Percentiles rank a stretch among this genome's conserved stretches.
Evolutionary conservation across 2,113 vertebrate species (phyloP).

Genomic region (Takifugu bimaculatus): DNA sequence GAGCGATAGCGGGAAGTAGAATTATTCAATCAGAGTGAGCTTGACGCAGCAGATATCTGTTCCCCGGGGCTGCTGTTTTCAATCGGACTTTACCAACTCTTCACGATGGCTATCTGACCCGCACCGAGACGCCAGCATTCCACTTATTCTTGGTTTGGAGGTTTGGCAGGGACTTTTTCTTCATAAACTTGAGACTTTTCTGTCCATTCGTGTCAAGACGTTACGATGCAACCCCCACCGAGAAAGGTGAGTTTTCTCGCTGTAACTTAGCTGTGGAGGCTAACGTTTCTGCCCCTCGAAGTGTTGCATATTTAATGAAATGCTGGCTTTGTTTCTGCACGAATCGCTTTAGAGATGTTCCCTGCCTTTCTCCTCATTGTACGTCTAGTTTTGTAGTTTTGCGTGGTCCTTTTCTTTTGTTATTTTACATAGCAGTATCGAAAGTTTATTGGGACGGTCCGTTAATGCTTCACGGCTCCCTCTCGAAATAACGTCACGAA

Average conservation of each 20-base stretch:
- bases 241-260: slow-evolving; percentile 82
- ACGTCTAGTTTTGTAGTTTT: too few species aligned
- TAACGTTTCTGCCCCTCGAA: slow-evolving; percentile 54
- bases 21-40: accelerated
- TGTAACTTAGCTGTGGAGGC: slow-evolving; percentile 45
- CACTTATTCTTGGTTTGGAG: not conserved
- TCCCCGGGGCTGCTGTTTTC: slow-evolving; percentile 64
- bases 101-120: slow-evolving; percentile 63
- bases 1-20: slow-evolving; percentile 27
- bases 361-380: too few species aligned
- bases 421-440: too few species aligned
- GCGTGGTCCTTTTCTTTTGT: too few species aligned
- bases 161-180: slow-evolving; percentile 27
- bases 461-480: too few species aligned
- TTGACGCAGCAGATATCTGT: slow-evolving; percentile 52
- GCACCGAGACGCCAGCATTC: slow-evolving; percentile 6
- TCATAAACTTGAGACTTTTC: slow-evolving; percentile 37
- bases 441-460: too few species aligned
- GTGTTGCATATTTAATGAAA: slow-evolving; percentile 65
- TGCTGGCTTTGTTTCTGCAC: slow-evolving; percentile 49
- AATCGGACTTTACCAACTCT: slow-evolving; percentile 56
- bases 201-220: slow-evolving; percentile 58
- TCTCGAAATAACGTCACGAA: too few species aligned
- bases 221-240: slow-evolving; percentile 91
- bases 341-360: not conserved